A percentile compares a stretch with the other conserved stretches of the same genome.
These are phyloP conservation scores for Aphelenchoides fujianensis DNA, from an alignment of 1,140 invertebrate genomes.

Conservation along the genomic window DNA sequence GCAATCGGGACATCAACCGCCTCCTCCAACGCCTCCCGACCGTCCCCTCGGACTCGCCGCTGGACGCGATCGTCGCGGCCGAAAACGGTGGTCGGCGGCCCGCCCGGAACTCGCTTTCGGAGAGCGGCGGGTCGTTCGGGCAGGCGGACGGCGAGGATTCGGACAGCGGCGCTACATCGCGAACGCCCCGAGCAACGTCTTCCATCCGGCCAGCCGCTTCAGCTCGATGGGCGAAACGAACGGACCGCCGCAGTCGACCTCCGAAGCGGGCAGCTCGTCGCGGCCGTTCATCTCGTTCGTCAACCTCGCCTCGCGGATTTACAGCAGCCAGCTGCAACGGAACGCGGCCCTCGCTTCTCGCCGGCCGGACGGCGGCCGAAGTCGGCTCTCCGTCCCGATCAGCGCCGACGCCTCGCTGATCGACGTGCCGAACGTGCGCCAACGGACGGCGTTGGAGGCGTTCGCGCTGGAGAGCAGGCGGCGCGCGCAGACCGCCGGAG, in stretches of 20 bases:
- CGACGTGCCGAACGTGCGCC: background rate
- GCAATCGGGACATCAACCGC: background rate
- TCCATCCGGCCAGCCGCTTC: slow-evolving; percentile 18
- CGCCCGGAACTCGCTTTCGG: background rate
- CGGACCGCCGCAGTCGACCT: background rate
- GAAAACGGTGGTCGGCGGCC: background rate
- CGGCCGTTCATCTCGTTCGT: slow-evolving; percentile 29
- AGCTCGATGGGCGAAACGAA: background rate
- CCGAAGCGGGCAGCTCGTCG: background rate
- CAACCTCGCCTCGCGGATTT: slow-evolving; percentile 23
- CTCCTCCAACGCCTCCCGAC: background rate
- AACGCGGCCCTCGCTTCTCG: background rate
- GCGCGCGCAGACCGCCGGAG: background rate
- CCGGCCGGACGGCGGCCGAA: background rate
- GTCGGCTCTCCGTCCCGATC: background rate
- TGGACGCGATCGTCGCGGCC: background rate
- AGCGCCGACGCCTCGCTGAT: background rate
- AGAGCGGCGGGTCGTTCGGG: background rate
- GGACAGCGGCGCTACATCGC: slow-evolving; percentile 44
- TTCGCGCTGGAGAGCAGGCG: slow-evolving; percentile 15
- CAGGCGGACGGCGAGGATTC: slow-evolving; percentile 25
- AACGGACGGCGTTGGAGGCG: slow-evolving; percentile 17
- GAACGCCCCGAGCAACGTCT: slow-evolving; percentile 22
- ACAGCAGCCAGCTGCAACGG: slow-evolving; percentile 21
- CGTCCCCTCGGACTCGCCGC: background rate